Evolutionary conservation across 53 echinoderm and acorn worm genomes (phyloP).

Genomic region (Glandiceps talaboti): DNA sequence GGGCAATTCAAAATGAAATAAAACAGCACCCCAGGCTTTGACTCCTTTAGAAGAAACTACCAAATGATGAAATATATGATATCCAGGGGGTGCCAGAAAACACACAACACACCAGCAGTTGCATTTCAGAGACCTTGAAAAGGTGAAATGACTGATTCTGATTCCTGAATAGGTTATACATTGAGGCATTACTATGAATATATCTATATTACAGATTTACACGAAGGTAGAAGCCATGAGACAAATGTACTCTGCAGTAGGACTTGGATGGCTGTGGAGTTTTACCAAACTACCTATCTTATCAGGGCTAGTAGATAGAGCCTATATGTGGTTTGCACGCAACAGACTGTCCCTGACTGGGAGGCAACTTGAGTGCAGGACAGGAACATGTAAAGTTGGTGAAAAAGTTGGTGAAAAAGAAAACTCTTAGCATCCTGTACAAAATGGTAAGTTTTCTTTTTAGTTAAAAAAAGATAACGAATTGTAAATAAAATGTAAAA

Average conservation of each 20-base stretch:
- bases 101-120: no score
- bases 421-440: neutral
- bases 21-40: no score
- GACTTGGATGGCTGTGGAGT: slow-evolving; percentile 43
- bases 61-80: no score
- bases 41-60: no score
- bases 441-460: neutral
- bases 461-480: no score
- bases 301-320: slow-evolving; percentile 28
- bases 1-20: no score
- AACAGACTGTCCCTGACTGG: slow-evolving; percentile 29
- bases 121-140: no score
- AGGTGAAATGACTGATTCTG: no score
- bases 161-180: no score
- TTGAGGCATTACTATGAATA: no score
- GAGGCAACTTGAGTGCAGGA: neutral
- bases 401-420: neutral
- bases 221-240: slow-evolving; percentile 42
- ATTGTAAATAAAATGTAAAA: no score
- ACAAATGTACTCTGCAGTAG: slow-evolving; percentile 56
- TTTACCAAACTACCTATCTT: slow-evolving; percentile 48
- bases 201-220: slow-evolving; percentile 33
- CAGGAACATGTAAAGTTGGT: neutral
- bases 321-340: slow-evolving; percentile 54
- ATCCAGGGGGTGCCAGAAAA: no score